Base-by-base conservation (phyloP, 1,140 invertebrate species). In the Caerostris darwini region DNA sequence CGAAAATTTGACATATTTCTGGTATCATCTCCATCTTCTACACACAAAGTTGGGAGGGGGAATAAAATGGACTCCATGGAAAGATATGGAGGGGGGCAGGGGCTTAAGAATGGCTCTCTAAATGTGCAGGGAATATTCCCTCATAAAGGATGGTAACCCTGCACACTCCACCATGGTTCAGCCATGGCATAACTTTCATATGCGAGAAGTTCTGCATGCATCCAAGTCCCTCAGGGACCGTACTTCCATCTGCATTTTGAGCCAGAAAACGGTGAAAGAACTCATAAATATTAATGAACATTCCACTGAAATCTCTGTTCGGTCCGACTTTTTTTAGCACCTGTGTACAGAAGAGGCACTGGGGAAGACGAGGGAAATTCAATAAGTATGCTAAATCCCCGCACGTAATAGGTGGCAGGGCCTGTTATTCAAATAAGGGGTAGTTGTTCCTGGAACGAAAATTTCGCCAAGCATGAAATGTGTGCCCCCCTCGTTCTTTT, bases 381-480 rank as follows among this genome's bases (percentile, higher is more conserved):
- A 88, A 88, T 88, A 88, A 88, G 86, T 88, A 88, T 88, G 86
- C 86, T 88, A 88, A 88, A 88, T 88, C 86, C 86, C 59, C 86
- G 12, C 86, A 64, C 86, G 86, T 88, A 88, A 88, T 88, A 85
- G 83, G 83, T 85, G 82, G 82, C 82, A 85, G 83, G 83, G 54
- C 83, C 83, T 85, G 56, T 85, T 85, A 85, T 85, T 85, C 83
- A 85, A 85, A 85, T 85, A 59, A 85, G 57, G 82, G 83, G 56
- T 58, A 58, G 54, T 85, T 57, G 71, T 77, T 77, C 71, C 54
- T 58, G 83, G 58, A 58, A 56, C 56, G 56, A 59, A 77, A 58
- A 85, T 59, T 85, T 85, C n/a, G 19, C 56, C 14, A 85, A 17
- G 83, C 83, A 56, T 85, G 83, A 85, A 85, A 85, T 58, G 57